Evolutionary conservation across 2,113 vertebrate genomes (phyloP), one percentile per base, ranked within the genome.

Genomic region (Eidolon helvum): DNA sequence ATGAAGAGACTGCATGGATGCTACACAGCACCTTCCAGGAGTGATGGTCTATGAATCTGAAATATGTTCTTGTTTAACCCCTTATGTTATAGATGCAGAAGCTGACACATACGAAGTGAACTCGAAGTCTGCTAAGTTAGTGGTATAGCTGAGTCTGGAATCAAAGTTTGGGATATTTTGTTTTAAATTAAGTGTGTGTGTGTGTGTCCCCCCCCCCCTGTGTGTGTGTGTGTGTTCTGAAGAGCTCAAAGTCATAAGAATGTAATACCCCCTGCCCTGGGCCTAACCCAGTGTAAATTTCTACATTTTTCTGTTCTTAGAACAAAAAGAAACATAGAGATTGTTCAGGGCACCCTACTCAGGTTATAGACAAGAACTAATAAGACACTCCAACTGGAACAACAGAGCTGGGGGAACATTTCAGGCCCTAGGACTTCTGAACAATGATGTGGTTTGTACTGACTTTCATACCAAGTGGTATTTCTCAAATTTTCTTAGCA

Each of bases 401-500:
- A 35, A 14, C 22, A 77, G 53, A 45, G 1, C 50, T 7, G 6
- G 18, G 7, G 30, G 12, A 4, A 15, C 5, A 11, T 45, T 14
- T n/a, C 14, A 26, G 80, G 3, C 26, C 61, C 80, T 38, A 43
- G 9, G 57, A 57, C 33, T 48, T 35, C 35, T 80, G 14, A 77
- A n/a, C 38, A 10, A 26, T 16, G 33, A 1, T n/a, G 40, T 38
- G 24, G 69, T 43, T 68, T 89, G 28, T 53, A 77, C 1, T 68
- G 43, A 59, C n/a, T 63, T 95, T 66, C 33, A 83, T 12, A 50
- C 22, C 1, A 24, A 59, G 28, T 66, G 63, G 48, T 24, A 38
- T 92, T 92, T 96, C 77, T 91, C 80, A 94, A 74, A 82, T 78
- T 74, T 86, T 69, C 87, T 91, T 59, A 65, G 69, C 68, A 50